These are phyloP conservation scores for Lasioglossum leucozonium DNA, from an alignment of 2,888 invertebrate genomes.

Conservation along the genomic window DNA sequence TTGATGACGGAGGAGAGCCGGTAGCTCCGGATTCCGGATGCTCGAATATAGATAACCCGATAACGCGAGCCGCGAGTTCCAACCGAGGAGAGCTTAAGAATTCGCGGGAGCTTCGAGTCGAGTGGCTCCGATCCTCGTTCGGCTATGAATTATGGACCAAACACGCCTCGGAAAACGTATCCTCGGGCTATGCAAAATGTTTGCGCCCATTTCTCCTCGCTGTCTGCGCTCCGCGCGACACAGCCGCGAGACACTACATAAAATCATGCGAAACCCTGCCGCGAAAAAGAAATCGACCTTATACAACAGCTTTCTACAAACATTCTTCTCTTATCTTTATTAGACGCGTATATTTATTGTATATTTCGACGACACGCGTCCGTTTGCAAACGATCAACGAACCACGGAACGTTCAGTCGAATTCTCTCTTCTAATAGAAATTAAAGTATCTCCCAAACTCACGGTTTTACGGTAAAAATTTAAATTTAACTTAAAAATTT, in stretches of 20 bases:
- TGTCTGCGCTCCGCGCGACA: neutral
- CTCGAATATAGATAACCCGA: conserved; percentile 7
- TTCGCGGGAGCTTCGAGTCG: neutral
- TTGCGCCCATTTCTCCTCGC: conserved; percentile 12
- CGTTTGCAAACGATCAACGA: no score
- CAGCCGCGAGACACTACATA: neutral
- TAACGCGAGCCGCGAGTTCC: conserved; percentile 5
- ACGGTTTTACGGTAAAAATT: no score
- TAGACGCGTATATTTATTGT: neutral
- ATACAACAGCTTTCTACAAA: neutral
- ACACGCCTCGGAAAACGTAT: conserved; percentile 41
- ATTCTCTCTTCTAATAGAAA: no score
- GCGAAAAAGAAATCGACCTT: neutral
- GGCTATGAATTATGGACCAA: conserved; percentile 57
- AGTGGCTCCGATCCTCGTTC: conserved; percentile 1
- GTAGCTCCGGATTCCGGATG: neutral
- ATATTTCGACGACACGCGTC: neutral
- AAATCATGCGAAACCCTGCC: neutral
- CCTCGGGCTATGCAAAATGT: conserved; percentile 55
- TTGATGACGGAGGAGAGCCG: conserved; percentile 38
- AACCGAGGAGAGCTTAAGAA: conserved; percentile 20
- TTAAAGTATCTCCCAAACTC: no score
- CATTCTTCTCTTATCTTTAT: neutral
- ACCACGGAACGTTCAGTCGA: no score
- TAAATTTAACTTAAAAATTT: no score